Evolutionary conservation across 2,888 invertebrate species (phyloP), one percentile per base, ranked within the genome.

Genomic region (Auanema freiburgensis): DNA sequence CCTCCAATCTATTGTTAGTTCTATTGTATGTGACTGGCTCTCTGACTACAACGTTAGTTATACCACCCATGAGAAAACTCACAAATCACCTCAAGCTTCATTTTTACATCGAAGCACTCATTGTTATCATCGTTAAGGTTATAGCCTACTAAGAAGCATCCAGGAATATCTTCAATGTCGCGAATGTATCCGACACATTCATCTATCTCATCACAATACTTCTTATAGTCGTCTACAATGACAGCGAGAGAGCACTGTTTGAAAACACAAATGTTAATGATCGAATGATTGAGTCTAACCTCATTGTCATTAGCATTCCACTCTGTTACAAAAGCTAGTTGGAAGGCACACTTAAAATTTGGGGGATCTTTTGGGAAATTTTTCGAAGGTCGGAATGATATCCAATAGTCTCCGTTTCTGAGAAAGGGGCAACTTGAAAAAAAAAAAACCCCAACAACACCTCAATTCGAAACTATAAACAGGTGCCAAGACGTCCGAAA

Each of bases 301-400:
- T 16, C 6, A 4, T 8, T 10, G 8, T 24, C 57, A 18, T n/a
- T 23, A 2, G 1, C 1, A 10, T 23, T 41, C 63, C 63, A 63
- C 42, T 52, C 33, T n/a, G 58, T 57, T 16, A 18, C 11, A 25
- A 58, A 63, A 33, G 41, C 57, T 25, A 41, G 18, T 18, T 50
- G 57, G 25, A 23, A 63, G 46, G 44, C 12, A 40, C 63, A 63
- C 44, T 57, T 16, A 12, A 57, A 18, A 12, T 25, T 24, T 10
- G 63, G 63, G 2, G 25, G n/a, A 5, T 18, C 18, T 2, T 11
- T 3, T 8, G 63, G 63, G 23, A 63, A 63, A 25, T 53, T 44
- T 8, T 42, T 18, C 3, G 53, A 18, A 4, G 18, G 33, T 4
- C 25, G 43, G 16, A 60, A 14, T 11, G 43, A 21, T n/a, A 60